Base-by-base conservation (phyloP, 2,797 vertebrate genomes). In the Xiphorhynchus erythropygius region DNA sequence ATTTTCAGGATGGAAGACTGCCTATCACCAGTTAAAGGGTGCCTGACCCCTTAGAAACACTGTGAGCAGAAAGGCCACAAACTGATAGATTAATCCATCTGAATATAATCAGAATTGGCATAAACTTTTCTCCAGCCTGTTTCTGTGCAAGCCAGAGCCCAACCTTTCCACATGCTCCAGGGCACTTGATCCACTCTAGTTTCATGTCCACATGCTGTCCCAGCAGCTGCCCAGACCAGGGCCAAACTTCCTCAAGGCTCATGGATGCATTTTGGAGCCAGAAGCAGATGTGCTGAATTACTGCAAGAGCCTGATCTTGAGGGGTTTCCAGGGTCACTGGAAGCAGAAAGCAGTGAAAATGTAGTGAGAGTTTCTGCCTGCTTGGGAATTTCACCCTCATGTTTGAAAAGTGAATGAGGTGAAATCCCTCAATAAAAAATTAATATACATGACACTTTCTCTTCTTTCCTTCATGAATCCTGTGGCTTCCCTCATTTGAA, bases 271-370 rank as follows among this genome's bases (percentile, higher is more conserved):
- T 33, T 33, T 10, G 50, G 22, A 70, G 64, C 84, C 79, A 91
- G 82, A 68, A 90, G 68, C 84, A 94, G 75, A 94, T 92, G 87
- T 91, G 73, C 69, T 78, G 35, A 71, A 81, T 93, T 86, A 85
- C 53, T 74, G 82, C 3, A 27, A 86, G 11, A 81, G 35, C 18
- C 75, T 87, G 41, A 44, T 68, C 60, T 87, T 64, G 75, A 87
- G 57, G 37, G 69, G 11, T 65, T 93, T 95, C 79, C 94, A 96
- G 60, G 44, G 18, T 60, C 21, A 41, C 17, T 94, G 75, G 84
- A 89, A 87, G 71, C 56, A 74, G 68, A 64, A 70, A 73, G 69
- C n/a, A 80, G 39, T 57, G 71, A 77, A 88, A 80, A 80, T 64
- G 21, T 59, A 57, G 25, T 8, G 18, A 86, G 28, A 57, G 16